Percentiles rank a stretch among this genome's conserved stretches.
These are phyloP conservation scores for Sarcophaga caerulescens DNA, from an alignment of 2,888 invertebrate genomes.

Conservation along the genomic window DNA sequence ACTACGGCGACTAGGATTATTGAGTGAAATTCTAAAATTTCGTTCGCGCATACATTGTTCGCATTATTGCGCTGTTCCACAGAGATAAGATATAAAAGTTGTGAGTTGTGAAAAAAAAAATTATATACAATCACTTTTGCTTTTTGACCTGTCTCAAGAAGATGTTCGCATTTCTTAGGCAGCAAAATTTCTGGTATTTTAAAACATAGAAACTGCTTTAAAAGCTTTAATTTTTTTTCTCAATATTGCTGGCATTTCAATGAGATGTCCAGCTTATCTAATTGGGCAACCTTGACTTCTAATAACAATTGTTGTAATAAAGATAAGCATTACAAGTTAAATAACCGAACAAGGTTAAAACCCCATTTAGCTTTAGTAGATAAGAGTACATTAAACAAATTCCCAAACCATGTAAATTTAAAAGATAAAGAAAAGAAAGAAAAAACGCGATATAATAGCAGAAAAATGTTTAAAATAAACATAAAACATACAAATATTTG, in stretches of 20 bases:
- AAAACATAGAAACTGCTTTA: too few species aligned
- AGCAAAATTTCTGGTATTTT: too few species aligned
- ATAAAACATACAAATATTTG: not conserved
- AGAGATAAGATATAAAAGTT: too few species aligned
- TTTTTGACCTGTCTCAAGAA: too few species aligned
- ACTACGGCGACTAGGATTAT: too few species aligned
- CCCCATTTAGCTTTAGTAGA: not conserved
- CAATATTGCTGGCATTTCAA: not conserved
- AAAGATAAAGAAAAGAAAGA: not conserved
- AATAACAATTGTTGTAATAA: conserved; percentile 24
- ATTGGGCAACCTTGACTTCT: conserved; percentile 42
- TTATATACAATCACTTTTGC: too few species aligned
- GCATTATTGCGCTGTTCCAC: too few species aligned
- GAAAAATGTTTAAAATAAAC: conserved; percentile 10
- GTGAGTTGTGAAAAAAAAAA: too few species aligned
- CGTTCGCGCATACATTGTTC: too few species aligned
- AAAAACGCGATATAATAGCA: not conserved
- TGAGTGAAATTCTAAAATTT: too few species aligned
- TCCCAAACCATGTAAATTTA: conserved; percentile 1
- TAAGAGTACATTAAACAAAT: not conserved
- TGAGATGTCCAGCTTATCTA: conserved; percentile 1
- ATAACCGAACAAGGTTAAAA: conserved; percentile 35
- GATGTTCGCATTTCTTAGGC: too few species aligned
- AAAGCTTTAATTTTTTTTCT: too few species aligned
- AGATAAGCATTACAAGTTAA: conserved; percentile 1